Evolutionary conservation across 2,113 vertebrate species (phyloP).

Genomic region (Lichenostomus cassidix): DNA sequence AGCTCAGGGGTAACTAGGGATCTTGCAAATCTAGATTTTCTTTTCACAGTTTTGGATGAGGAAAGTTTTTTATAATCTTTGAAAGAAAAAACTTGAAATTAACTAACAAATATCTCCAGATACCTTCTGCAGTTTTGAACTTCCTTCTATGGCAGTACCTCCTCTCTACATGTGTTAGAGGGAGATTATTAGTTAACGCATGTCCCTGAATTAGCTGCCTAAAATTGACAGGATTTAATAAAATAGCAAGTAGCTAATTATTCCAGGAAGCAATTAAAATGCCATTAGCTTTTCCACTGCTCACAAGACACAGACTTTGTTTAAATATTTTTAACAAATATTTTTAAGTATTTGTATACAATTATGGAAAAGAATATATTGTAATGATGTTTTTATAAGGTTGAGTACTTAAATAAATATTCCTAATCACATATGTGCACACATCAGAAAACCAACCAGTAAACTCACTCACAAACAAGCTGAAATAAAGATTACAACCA

Average conservation of each 20-base stretch:
- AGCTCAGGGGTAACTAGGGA: background rate
- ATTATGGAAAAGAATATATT: background rate
- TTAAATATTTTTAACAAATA: background rate
- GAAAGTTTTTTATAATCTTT: background rate
- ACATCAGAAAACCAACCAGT: background rate
- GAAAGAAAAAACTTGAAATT: background rate
- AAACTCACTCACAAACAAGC: background rate
- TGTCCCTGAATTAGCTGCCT: background rate
- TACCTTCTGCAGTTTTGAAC: background rate
- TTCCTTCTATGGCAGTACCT: background rate
- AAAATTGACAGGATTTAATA: background rate
- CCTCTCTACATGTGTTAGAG: background rate
- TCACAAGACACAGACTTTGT: background rate
- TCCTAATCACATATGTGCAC: accelerated
- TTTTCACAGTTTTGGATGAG: background rate
- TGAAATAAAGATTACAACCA: background rate
- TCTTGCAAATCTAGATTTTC: background rate
- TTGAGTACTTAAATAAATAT: background rate
- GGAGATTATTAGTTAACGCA: background rate
- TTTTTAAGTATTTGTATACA: background rate
- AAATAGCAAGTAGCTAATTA: background rate
- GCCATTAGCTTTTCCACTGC: background rate
- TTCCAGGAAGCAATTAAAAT: background rate
- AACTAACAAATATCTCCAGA: background rate
- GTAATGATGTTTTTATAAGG: background rate